Conservation (phyloP, 2,113 vertebrate genomes). For the Lathamus discolor region DNA sequence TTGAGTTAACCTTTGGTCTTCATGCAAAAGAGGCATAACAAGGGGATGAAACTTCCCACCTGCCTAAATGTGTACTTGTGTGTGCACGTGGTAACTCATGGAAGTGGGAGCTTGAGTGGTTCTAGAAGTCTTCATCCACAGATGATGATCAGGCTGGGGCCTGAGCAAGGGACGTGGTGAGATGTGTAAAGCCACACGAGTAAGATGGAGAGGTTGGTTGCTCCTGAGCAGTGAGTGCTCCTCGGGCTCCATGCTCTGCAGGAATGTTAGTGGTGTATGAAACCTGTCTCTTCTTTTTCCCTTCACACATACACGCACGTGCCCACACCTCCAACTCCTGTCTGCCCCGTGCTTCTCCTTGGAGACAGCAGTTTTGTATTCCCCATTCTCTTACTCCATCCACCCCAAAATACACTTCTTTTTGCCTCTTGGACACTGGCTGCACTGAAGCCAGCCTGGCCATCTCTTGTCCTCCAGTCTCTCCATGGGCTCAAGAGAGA, state of each 20-base stretch:
- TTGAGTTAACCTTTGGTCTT: background rate
- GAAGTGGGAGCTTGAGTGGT: background rate
- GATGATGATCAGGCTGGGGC: background rate
- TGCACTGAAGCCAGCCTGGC: background rate
- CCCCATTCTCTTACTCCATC: background rate
- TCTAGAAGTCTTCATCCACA: too few relatives aligned
- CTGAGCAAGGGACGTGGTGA: background rate
- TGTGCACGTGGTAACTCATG: fast-evolving
- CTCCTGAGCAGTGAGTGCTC: background rate
- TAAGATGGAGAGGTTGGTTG: background rate
- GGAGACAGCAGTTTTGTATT: background rate
- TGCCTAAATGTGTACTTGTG: background rate
- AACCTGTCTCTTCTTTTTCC: background rate
- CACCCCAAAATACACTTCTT: background rate
- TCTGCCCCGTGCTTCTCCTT: background rate
- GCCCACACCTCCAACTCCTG: background rate
- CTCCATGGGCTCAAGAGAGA: background rate
- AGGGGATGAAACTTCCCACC: background rate
- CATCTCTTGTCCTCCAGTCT: background rate
- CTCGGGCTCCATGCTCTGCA: fast-evolving
- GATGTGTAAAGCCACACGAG: background rate
- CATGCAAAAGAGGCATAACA: background rate
- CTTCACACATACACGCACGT: background rate
- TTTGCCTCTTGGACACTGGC: background rate
- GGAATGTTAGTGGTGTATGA: background rate